phyloP scores from a whole-genome alignment of 2,797 vertebrate species.

The Chelon labrosus region DNA sequence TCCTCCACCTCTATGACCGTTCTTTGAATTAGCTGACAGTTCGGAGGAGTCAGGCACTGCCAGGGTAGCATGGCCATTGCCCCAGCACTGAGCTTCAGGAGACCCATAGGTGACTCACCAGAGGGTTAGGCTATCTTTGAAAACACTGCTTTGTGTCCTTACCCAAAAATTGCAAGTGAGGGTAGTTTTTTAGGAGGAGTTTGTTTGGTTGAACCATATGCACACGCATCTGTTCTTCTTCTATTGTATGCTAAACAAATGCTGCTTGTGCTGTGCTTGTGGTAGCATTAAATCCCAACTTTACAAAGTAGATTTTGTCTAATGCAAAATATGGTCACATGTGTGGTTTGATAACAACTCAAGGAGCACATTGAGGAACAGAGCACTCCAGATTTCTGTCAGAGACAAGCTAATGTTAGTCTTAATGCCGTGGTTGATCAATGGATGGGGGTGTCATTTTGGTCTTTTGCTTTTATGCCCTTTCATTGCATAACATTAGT shows the following conservation, averaged over 20 bases:
- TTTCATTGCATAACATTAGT: conserved; percentile 22
- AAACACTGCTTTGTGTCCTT: too few species aligned
- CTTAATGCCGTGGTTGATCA: conserved; percentile 20
- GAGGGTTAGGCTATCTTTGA: too few species aligned
- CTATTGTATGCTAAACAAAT: not conserved
- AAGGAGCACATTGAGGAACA: not conserved
- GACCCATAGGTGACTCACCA: not conserved
- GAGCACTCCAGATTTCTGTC: not conserved
- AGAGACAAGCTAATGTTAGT: conserved; percentile 12
- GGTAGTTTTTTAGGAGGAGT: too few species aligned
- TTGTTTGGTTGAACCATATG: not conserved
- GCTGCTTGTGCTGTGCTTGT: not conserved
- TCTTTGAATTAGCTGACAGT: too few species aligned
- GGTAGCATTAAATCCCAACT: not conserved
- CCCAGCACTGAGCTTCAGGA: not conserved
- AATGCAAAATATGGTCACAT: not conserved
- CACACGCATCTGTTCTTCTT: not conserved
- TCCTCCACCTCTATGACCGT: too few species aligned
- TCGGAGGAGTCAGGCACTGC: too few species aligned
- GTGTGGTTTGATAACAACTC: not conserved
- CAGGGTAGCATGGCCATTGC: too few species aligned
- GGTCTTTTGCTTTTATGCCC: conserved; percentile 31
- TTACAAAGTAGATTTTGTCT: not conserved
- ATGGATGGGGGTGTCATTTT: conserved; percentile 21
- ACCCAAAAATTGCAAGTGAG: too few species aligned